Evolutionary conservation across 1,140 invertebrate species (phyloP), one percentile per base, ranked within the genome.

Genomic region (Theocolax elegans): DNA sequence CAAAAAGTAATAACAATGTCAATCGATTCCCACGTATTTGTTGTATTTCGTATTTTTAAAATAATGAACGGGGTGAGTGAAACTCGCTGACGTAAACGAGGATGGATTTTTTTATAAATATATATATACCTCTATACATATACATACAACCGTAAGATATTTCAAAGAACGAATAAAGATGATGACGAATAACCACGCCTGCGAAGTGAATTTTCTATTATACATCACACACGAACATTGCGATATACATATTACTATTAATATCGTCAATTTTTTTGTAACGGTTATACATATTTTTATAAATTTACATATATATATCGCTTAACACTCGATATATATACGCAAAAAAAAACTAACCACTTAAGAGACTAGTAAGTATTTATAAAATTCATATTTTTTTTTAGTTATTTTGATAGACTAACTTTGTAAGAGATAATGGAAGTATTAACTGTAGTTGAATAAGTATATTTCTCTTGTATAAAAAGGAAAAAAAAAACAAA

Each of bases 381-480:
- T n/a, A n/a, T n/a, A n/a, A n/a, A n/a, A n/a, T n/a, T n/a, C n/a
- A n/a, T n/a, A 53, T 38, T 40, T 35, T 19, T 44, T 65, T 65
- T 23, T 48, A n/a, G n/a, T n/a, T n/a, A n/a, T n/a, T n/a, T n/a
- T n/a, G n/a, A 62, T 62, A 51, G 23, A 66, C 64, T 66, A 66
- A 66, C 64, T 66, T 19, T 42, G 54, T 53, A 66, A 51, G 35
- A 31, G 13, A 54, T 44, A 66, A 60, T 27, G 40, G n/a, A 66
- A 66, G 64, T 66, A 66, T 66, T 66, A 66, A 66, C 64, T 19
- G 19, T 64, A 53, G 31, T 4, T n/a, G 12, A 17, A 21, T 66
- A 66, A 66, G 63, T 17, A 23, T 44, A 54, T 19, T 54, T 49
- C n/a, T n/a, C n/a, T n/a, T n/a, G n/a, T n/a, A n/a, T n/a, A n/a